Base-by-base conservation (phyloP, 2,113 vertebrate genomes). In the Rhinolophus ferrumequinum region DNA sequence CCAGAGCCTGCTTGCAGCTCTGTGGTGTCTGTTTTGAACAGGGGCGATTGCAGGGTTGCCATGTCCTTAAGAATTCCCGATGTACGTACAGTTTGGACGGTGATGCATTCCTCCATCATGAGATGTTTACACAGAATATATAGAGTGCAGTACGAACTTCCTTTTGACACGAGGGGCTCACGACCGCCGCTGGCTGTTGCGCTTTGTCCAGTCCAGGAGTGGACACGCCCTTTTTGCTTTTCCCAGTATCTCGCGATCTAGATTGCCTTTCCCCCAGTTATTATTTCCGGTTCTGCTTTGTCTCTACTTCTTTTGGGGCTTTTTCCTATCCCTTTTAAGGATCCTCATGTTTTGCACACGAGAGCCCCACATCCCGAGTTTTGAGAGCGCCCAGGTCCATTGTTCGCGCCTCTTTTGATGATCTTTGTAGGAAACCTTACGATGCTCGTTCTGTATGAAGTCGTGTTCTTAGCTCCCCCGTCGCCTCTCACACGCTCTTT, bases 1-100 rank as follows among this genome's bases (percentile, higher is more conserved):
- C 84, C n/a, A 30, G 97, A 26, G 76, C 77, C 96, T 3, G 47
- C 91, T 95, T 76, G 90, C 92, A 1, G 91, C 7, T 0, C n/a
- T 18, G 38, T 76, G 69, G 80, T 58, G 16, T n/a, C 60, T 4
- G 66, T 38, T 94, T 96, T 72, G 52, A 60, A 30, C 19, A 50
- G 18, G 52, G 70, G 30, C 77, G 41, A 4, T 82, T 79, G n/a
- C 2, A 52, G 54, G 82, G 52, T 77, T 21, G 69, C 86, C 7
- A 19, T 0, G 11, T 70, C 62, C 38, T 82, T 33, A 67, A 66
- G 72, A 75, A 72, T 86, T 66, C 47, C 47, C 47, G 12, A 12
- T 11, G 47, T 50, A 50, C 13, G 47, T 50, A 13, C 47, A 50
- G 47, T 13, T 50, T 2, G 47, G 19, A 26, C 30, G 79, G 38